Conservation (phyloP, 2,113 vertebrate species). For the Chloropsis cyanopogon region DNA sequence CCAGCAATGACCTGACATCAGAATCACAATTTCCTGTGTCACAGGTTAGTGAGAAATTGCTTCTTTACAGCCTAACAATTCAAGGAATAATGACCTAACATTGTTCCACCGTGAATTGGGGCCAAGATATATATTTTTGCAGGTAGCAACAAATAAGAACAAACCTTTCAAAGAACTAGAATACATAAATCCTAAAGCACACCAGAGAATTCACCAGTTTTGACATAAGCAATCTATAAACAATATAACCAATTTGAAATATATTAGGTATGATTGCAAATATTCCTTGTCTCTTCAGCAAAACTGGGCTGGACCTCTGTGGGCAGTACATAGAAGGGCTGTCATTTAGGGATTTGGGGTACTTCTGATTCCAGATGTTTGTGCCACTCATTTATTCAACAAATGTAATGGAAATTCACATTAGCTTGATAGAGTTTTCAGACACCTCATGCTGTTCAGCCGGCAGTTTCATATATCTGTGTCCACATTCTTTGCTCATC, state of each 20-base stretch:
- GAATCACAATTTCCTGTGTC: conserved; percentile 41
- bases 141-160: conserved; percentile 75
- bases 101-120: conserved; percentile 73
- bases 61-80: conserved; percentile 75
- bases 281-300: conserved; percentile 27
- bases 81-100: conserved; percentile 73
- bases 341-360: neutral
- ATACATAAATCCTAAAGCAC: conserved; percentile 70
- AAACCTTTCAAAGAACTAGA: conserved; percentile 59
- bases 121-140: conserved; percentile 74
- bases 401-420: neutral
- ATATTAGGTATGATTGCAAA: conserved; percentile 31
- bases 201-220: conserved; percentile 51
- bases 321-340: neutral
- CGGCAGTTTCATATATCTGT: neutral
- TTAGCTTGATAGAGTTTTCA: neutral
- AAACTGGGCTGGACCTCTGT: neutral
- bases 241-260: conserved; percentile 60
- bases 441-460: neutral
- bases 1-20: conserved; percentile 50
- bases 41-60: conserved; percentile 68
- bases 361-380: neutral
- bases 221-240: conserved; percentile 74
- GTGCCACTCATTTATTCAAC: neutral
- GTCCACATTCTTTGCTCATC: neutral